phyloP scores from a whole-genome alignment of 2,797 vertebrate species.

The Babyrousa celebensis region DNA sequence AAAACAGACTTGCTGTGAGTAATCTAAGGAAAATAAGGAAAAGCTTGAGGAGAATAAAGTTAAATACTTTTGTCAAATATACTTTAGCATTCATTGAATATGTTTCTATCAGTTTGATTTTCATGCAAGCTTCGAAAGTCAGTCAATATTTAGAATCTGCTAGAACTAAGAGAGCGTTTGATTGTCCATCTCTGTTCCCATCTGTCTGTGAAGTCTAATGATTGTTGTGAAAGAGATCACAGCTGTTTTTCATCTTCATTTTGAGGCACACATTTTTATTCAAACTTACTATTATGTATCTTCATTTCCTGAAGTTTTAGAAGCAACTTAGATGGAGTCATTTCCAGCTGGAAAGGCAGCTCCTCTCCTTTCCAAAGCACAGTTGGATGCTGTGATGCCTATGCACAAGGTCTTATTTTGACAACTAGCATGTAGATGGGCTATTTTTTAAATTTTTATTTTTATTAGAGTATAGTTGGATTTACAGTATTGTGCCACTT shows the following conservation, averaged over 20 bases:
- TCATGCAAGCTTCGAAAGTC: not conserved
- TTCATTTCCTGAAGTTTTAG: conserved; percentile 52
- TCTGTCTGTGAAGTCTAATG: conserved; percentile 32
- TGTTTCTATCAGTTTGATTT: conserved; percentile 76
- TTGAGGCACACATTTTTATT: conserved; percentile 70
- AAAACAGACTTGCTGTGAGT: conserved; percentile 50
- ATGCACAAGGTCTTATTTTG: not conserved
- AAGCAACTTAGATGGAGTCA: conserved; percentile 43
- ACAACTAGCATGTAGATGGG: not conserved
- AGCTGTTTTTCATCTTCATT: conserved; percentile 68
- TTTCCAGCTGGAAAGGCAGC: not conserved
- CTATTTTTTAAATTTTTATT: not conserved
- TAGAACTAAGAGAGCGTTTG: conserved; percentile 68
- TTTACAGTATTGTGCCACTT: too few species aligned
- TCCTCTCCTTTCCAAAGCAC: conserved; percentile 37
- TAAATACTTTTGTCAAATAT: conserved; percentile 54
- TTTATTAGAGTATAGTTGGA: too few species aligned
- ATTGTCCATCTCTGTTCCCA: conserved; percentile 48
- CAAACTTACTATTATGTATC: conserved; percentile 57
- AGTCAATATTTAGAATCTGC: conserved; percentile 59
- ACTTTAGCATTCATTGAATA: conserved; percentile 58
- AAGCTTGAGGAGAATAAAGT: conserved; percentile 42
- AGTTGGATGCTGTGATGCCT: conserved; percentile 14
- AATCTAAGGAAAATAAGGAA: conserved; percentile 59
- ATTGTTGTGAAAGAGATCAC: conserved; percentile 61